A percentile compares a stretch with the other conserved stretches of the same genome.
Conservation (phyloP, 1,140 invertebrate species). For the Manduca sexta region DNA sequence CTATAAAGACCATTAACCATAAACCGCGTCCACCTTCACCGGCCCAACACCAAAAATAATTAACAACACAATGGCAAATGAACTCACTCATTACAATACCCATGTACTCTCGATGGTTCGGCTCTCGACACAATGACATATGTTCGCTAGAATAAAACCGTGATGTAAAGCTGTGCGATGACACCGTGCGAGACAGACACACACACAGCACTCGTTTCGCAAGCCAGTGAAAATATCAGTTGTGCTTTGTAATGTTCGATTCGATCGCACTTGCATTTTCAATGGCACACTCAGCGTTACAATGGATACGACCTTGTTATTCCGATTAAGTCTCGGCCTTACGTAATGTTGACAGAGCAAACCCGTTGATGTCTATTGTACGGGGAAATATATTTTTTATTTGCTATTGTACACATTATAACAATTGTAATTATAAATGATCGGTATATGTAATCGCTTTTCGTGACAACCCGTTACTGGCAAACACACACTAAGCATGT, state of each 20-base stretch:
- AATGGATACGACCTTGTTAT: constrained; percentile 20
- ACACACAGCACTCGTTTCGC: constrained; percentile 67
- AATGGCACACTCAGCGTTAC: constrained; percentile 75
- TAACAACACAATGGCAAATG: constrained; percentile 61
- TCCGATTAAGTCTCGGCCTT: constrained; percentile 57
- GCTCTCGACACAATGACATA: constrained; percentile 34
- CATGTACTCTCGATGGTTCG: constrained; percentile 30
- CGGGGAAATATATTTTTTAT: constrained; percentile 13
- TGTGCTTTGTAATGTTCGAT: constrained; percentile 60
- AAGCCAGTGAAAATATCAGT: constrained; percentile 33
- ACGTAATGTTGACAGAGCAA: constrained; percentile 16
- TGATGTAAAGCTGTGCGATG: constrained; percentile 30
- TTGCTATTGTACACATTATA: too few relatives aligned
- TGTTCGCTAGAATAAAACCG: constrained; percentile 60
- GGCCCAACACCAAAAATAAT: constrained; percentile 39
- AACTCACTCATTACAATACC: constrained; percentile 55
- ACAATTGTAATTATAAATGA: constrained; percentile 10
- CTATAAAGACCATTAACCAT: constrained; percentile 8
- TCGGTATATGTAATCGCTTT: constrained; percentile 49
- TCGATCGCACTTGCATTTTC: constrained; percentile 25
- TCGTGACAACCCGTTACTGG: constrained; percentile 48
- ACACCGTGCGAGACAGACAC: constrained; percentile 61
- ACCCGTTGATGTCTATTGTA: constrained; percentile 51
- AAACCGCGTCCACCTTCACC: constrained; percentile 32
- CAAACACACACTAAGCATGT: constrained; percentile 71